Conservation (phyloP, 1,140 invertebrate genomes). For the Papilio glaucus region DNA sequence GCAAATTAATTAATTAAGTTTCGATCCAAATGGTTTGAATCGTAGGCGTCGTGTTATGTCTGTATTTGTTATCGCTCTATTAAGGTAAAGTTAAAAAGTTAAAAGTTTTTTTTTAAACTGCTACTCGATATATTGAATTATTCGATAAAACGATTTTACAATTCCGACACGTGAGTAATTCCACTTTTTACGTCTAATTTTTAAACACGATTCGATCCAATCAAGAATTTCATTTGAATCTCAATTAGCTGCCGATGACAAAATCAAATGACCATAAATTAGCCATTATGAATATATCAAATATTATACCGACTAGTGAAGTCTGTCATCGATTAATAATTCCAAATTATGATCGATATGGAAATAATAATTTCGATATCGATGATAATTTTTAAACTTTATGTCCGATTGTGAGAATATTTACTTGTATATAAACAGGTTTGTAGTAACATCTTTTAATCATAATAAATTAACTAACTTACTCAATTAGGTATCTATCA, state of each 20-base stretch:
- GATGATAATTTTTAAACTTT: not conserved
- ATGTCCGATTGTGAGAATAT: not conserved
- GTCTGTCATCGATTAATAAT: constrained; percentile 31
- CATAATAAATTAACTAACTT: not conserved
- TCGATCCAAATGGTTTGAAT: too few relatives aligned
- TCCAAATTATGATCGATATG: not conserved
- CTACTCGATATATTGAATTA: too few relatives aligned
- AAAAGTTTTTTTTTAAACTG: too few relatives aligned
- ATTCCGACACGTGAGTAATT: not conserved
- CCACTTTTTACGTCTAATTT: constrained; percentile 14
- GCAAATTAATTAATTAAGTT: too few relatives aligned
- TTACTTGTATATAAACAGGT: not conserved
- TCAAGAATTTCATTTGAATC: constrained; percentile 18
- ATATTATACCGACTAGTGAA: constrained; percentile 6
- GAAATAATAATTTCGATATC: not conserved
- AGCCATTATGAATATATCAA: constrained; percentile 20
- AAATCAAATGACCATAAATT: constrained; percentile 33
- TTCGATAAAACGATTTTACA: not conserved
- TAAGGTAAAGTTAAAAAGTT: too few relatives aligned
- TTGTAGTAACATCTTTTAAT: not conserved
- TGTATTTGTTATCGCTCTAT: too few relatives aligned
- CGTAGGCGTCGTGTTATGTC: too few relatives aligned
- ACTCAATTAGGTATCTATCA: too few relatives aligned
- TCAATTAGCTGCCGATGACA: constrained; percentile 32
- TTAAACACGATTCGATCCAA: constrained; percentile 16